Conservation (phyloP, 2,888 invertebrate genomes). For the Tanytarsus gracilentus region DNA sequence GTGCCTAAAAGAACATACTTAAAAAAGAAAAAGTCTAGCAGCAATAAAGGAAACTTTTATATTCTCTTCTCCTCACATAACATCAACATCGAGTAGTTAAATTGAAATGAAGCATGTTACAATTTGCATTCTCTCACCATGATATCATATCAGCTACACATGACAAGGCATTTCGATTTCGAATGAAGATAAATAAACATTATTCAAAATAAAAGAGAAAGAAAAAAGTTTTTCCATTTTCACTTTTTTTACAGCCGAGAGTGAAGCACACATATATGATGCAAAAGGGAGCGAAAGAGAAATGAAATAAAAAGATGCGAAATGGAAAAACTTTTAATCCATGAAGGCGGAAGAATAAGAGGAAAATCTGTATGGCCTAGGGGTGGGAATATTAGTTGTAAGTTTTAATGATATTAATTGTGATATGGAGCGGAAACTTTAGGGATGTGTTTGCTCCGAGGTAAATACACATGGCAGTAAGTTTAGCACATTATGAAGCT, state of each 20-base stretch:
- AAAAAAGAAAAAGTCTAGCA: no score
- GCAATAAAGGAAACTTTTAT: no score
- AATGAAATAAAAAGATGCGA: background rate
- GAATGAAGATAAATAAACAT: background rate
- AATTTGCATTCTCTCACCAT: no score
- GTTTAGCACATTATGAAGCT: no score
- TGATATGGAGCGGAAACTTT: no score
- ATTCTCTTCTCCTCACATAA: no score
- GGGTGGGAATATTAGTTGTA: background rate
- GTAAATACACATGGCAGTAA: no score
- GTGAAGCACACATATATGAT: background rate
- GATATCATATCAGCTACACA: no score
- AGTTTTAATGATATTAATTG: background rate
- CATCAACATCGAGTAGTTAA: no score
- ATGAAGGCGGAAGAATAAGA: background rate
- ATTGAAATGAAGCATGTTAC: no score
- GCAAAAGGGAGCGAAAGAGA: background rate
- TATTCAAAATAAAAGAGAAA: background rate
- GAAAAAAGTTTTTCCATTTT: background rate
- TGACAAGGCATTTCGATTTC: background rate
- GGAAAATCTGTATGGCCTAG: background rate
- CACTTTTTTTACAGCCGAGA: background rate
- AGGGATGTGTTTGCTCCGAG: no score
- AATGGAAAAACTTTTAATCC: slow-evolving; percentile 17
- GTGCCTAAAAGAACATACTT: no score